Percentiles rank a stretch among this genome's conserved stretches.
Evolutionary conservation across 2,113 vertebrate species (phyloP).

Genomic region (Salminus brasiliensis): DNA sequence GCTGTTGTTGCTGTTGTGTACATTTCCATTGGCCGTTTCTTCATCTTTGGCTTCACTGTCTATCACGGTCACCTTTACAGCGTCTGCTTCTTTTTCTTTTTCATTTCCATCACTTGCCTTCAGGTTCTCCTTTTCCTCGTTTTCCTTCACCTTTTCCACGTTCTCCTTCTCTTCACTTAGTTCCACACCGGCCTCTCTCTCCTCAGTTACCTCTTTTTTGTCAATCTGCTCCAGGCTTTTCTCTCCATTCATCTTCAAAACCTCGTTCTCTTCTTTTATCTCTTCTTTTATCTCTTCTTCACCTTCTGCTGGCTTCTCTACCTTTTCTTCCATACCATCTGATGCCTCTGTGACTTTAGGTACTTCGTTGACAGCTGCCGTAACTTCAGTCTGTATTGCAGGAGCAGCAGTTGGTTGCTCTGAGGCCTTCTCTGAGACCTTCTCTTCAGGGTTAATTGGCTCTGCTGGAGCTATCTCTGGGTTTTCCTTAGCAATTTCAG

Average conservation of each 20-base stretch:
- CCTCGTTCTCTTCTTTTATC: conserved; percentile 41
- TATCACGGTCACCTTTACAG: conserved; percentile 67
- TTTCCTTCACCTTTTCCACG: conserved; percentile 58
- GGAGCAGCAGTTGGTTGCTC: conserved; percentile 17
- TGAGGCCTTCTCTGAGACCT: too few species aligned
- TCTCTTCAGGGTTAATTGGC: conserved; percentile 18
- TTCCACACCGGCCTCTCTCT: conserved; percentile 45
- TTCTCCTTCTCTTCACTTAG: conserved; percentile 58
- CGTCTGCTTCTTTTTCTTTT: conserved; percentile 47
- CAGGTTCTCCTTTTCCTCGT: conserved; percentile 45
- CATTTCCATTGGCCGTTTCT: conserved; percentile 60
- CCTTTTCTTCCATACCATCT: conserved; percentile 48
- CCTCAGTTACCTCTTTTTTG: conserved; percentile 31
- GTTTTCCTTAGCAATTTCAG: conserved; percentile 48
- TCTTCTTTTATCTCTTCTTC: conserved; percentile 54
- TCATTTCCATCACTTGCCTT: conserved; percentile 42
- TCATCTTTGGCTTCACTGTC: conserved; percentile 53
- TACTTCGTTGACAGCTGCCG: conserved; percentile 37
- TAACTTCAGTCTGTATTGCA: not conserved
- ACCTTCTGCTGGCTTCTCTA: conserved; percentile 39
- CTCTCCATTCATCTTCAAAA: conserved; percentile 36
- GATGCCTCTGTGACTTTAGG: conserved; percentile 45
- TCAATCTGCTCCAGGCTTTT: conserved; percentile 24
- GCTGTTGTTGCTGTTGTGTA: conserved; percentile 71
- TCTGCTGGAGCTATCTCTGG: conserved; percentile 12